These are phyloP conservation scores for Actinopyga echinites DNA, from an alignment of 53 echinoderm and acorn worm species.

Conservation along the genomic window DNA sequence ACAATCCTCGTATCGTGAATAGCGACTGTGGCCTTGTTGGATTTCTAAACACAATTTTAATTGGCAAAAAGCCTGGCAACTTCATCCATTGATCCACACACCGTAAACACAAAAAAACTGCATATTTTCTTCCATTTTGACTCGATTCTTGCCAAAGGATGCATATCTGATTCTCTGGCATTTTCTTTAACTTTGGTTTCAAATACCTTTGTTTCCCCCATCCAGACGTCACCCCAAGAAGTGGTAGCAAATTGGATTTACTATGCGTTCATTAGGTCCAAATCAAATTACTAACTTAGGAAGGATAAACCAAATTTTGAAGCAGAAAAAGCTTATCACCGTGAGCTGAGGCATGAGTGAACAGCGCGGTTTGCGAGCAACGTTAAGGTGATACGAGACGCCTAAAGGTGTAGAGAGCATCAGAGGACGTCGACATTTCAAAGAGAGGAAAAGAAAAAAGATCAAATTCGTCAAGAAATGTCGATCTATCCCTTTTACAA, in stretches of 20 bases:
- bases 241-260: slow-evolving; percentile 30
- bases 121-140: slow-evolving; percentile 30
- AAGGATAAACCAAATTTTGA: slow-evolving; percentile 35
- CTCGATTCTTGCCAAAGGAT: slow-evolving; percentile 18
- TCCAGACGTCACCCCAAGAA: slow-evolving; percentile 29
- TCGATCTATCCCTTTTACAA: no score
- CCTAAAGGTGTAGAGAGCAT: no score
- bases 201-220: slow-evolving; percentile 29
- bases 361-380: no score
- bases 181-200: slow-evolving; percentile 28
- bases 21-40: slow-evolving; percentile 2
- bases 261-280: slow-evolving; percentile 27
- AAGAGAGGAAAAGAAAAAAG: no score
- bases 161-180: slow-evolving; percentile 26
- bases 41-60: neutral
- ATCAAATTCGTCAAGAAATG: no score
- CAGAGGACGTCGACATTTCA: no score
- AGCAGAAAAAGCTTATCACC: slow-evolving; percentile 30
- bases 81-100: slow-evolving; percentile 14
- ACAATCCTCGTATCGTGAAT: neutral
- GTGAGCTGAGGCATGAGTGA: neutral
- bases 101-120: slow-evolving; percentile 18
- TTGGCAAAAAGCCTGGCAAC: slow-evolving; percentile 19
- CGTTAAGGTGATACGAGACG: no score
- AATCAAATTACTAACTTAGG: slow-evolving; percentile 40